These are phyloP conservation scores for Dastarcus helophoroides DNA, from an alignment of 2,888 invertebrate genomes.

Conservation along the genomic window DNA sequence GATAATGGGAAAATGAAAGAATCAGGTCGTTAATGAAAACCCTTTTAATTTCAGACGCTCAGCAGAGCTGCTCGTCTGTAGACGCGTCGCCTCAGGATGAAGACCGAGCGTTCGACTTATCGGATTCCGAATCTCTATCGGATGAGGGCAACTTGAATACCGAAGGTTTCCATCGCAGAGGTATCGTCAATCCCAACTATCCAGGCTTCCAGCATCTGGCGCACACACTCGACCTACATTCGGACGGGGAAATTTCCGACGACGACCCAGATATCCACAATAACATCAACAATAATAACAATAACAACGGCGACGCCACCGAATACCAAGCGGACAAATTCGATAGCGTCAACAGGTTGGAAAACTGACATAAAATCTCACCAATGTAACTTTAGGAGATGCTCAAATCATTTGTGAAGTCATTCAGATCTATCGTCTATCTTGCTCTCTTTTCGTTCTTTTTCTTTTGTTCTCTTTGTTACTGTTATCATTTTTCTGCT, in stretches of 20 bases:
- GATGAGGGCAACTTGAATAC: constrained; percentile 35
- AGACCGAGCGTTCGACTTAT: constrained; percentile 43
- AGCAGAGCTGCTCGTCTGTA: constrained; percentile 22
- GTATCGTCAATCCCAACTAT: constrained; percentile 75
- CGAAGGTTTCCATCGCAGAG: constrained; percentile 48
- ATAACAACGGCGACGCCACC: constrained; percentile 24
- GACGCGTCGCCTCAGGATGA: constrained; percentile 42
- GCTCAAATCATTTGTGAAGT: too few relatives aligned
- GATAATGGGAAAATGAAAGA: too few relatives aligned
- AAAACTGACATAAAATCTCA: too few relatives aligned
- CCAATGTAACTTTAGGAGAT: too few relatives aligned
- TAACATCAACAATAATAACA: constrained; percentile 30
- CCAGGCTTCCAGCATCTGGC: constrained; percentile 75
- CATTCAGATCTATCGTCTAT: too few relatives aligned
- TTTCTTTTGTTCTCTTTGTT: too few relatives aligned
- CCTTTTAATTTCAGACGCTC: constrained; percentile 7
- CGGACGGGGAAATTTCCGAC: constrained; percentile 38
- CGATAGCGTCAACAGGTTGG: constrained; percentile 42
- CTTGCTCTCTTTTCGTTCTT: too few relatives aligned
- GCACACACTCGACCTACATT: constrained; percentile 46
- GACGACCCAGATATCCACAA: constrained; percentile 33
- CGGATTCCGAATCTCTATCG: constrained; percentile 38
- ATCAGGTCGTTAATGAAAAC: too few relatives aligned
- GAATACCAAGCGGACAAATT: constrained; percentile 27
- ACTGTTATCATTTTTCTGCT: too few relatives aligned